Conservation (phyloP, 2,113 vertebrate genomes). For the Pholis gunnellus region DNA sequence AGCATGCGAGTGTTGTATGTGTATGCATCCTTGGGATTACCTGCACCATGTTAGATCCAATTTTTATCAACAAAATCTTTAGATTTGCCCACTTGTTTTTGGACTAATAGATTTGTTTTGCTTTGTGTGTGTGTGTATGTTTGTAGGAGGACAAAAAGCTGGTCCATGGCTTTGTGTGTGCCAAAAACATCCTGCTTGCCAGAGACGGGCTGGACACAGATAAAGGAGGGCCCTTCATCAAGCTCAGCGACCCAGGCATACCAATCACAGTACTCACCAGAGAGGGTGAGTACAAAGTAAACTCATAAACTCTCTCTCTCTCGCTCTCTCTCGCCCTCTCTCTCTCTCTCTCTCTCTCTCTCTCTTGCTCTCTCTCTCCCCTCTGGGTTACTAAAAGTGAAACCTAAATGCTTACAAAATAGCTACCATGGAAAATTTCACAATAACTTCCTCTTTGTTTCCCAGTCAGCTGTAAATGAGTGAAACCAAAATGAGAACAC, state of each 20-base stretch:
- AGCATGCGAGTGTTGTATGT: neutral
- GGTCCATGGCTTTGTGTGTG: slow-evolving; percentile 96
- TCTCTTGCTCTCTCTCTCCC: too few relatives aligned
- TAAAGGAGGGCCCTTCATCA: slow-evolving; percentile 94
- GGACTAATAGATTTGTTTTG: neutral
- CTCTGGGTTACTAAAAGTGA: slow-evolving; percentile 28
- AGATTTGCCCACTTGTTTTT: neutral
- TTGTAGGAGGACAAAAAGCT: slow-evolving; percentile 96
- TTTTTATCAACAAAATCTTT: neutral
- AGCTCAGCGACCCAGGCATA: slow-evolving; percentile 97
- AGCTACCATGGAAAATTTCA: slow-evolving; percentile 29
- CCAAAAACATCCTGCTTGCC: slow-evolving; percentile 96
- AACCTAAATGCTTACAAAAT: slow-evolving; percentile 40
- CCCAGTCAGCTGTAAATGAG: slow-evolving; percentile 26
- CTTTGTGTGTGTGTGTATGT: slow-evolving; percentile 30
- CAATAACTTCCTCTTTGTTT: slow-evolving; percentile 37
- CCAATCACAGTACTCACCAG: slow-evolving; percentile 92
- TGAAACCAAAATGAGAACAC: slow-evolving; percentile 18
- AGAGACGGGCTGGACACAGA: slow-evolving; percentile 89
- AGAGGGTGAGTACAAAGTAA: slow-evolving; percentile 86
- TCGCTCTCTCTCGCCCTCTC: neutral
- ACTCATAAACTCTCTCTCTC: neutral
- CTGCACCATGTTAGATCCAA: neutral
- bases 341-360: neutral
- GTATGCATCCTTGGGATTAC: neutral